Conservation (phyloP, 2,888 invertebrate genomes). For the Lamellibrachia satsuma region DNA sequence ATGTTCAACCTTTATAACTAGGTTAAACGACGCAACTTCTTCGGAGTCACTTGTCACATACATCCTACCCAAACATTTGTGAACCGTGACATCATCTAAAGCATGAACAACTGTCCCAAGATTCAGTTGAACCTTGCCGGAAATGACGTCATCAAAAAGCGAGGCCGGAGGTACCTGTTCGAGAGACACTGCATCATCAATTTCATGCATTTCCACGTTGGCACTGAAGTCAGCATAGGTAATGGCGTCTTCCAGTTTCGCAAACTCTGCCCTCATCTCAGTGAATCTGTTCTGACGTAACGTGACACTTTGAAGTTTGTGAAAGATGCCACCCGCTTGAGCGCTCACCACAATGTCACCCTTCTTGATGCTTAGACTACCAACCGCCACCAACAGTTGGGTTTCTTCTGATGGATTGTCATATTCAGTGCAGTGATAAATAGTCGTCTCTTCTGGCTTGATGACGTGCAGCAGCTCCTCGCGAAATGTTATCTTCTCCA, state of each 20-base stretch:
- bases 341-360: neutral
- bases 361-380: neutral
- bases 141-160: neutral
- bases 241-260: neutral
- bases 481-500: neutral
- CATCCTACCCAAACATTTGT: slow-evolving; percentile 19
- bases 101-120: neutral
- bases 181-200: neutral
- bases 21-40: neutral
- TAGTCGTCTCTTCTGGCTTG: neutral
- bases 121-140: neutral
- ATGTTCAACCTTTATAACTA: neutral
- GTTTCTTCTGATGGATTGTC: neutral
- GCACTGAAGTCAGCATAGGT: neutral
- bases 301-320: neutral
- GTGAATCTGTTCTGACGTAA: neutral
- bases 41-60: neutral
- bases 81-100: neutral
- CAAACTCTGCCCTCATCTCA: neutral
- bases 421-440: neutral
- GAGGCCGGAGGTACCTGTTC: neutral
- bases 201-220: neutral
- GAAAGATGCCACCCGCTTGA: slow-evolving; percentile 13
- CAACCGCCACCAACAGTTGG: neutral
- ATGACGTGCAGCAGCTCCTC: neutral